Conservation (phyloP, 2,888 invertebrate species). For the Neuroscelio doddi region DNA sequence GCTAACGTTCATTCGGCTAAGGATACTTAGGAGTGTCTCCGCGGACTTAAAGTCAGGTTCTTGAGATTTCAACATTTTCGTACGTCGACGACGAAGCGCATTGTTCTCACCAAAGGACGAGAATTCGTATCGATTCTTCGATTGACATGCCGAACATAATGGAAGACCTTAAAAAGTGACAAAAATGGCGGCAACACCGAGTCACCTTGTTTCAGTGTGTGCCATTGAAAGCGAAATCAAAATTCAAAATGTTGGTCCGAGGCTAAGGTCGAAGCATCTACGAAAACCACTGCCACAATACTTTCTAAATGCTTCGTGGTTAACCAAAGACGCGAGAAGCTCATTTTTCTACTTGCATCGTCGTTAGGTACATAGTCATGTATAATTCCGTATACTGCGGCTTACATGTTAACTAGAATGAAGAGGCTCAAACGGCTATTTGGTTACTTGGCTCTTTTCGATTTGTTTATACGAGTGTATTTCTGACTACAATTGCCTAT, state of each 20-base stretch:
- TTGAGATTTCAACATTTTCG: too few relatives aligned
- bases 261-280: constrained; percentile 69
- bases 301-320: constrained; percentile 70
- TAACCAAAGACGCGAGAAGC: constrained; percentile 68
- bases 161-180: too few relatives aligned
- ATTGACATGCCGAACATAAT: too few relatives aligned
- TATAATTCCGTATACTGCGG: constrained; percentile 16
- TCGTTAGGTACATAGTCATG: constrained; percentile 55
- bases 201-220: not conserved
- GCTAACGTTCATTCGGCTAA: not conserved
- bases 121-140: too few relatives aligned
- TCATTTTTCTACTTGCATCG: constrained; percentile 72
- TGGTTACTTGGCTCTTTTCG: too few relatives aligned
- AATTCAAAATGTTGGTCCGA: constrained; percentile 67
- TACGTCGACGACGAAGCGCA: too few relatives aligned
- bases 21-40: not conserved
- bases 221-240: constrained; percentile 41
- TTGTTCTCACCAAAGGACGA: too few relatives aligned
- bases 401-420: not conserved
- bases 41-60: not conserved
- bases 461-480: too few relatives aligned
- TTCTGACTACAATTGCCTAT: too few relatives aligned
- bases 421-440: not conserved
- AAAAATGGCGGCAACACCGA: too few relatives aligned
- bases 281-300: constrained; percentile 68